Percentiles rank a stretch among this genome's conserved stretches.
Evolutionary conservation across 2,113 vertebrate genomes (phyloP).

Genomic region (Mustela lutreola): DNA sequence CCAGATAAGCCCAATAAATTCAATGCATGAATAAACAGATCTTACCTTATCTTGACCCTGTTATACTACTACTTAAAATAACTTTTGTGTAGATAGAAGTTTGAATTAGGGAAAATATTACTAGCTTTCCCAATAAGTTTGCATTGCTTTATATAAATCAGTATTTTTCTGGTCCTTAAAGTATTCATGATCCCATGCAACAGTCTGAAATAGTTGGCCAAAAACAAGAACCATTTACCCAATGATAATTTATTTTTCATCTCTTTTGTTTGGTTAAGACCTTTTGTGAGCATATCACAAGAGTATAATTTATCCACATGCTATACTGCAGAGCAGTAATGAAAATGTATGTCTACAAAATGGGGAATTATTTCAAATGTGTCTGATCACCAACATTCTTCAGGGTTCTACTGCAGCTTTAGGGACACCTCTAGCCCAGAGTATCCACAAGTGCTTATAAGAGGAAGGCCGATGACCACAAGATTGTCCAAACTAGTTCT

Average conservation of each 20-base stretch:
- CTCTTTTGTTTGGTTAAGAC: not conserved
- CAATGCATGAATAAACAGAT: not conserved
- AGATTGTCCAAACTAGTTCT: slow-evolving; percentile 4
- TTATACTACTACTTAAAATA: not conserved
- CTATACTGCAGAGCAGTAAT: not conserved
- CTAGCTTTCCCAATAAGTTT: not conserved
- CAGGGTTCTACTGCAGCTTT: not conserved
- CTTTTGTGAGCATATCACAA: not conserved
- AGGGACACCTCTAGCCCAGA: not conserved
- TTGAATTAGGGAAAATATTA: not conserved
- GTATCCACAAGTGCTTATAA: not conserved
- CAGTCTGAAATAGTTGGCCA: not conserved
- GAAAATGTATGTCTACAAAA: not conserved
- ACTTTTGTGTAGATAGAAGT: not conserved
- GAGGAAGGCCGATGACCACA: not conserved
- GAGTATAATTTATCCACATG: not conserved
- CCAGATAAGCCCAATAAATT: not conserved
- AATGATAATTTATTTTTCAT: not conserved
- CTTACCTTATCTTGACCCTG: not conserved
- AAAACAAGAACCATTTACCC: not conserved
- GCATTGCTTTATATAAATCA: not conserved
- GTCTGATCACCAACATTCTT: not conserved
- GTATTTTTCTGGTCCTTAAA: not conserved
- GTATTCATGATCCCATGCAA: not conserved
- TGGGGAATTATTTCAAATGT: not conserved